Conservation (phyloP, 37 sponge, comb jelly and placozoan species). For the Diacarnus erythraeanus region DNA sequence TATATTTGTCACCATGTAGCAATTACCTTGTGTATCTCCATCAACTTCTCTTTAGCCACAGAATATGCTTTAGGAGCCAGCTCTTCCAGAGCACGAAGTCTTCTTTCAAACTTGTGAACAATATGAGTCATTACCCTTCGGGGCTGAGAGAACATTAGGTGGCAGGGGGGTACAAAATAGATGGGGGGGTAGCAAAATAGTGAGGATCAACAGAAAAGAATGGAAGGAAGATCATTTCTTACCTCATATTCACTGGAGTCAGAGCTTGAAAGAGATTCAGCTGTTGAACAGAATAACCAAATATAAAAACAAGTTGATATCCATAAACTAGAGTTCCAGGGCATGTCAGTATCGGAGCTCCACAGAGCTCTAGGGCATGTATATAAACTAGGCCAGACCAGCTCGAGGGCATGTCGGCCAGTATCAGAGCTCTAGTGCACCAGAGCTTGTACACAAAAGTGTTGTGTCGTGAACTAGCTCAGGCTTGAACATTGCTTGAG, state of each 20-base stretch:
- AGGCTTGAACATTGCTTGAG: too few species aligned
- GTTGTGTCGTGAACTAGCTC: too few species aligned
- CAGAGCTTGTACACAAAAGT: too few species aligned
- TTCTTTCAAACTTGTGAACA: slow-evolving; percentile 47
- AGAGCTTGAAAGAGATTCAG: background rate
- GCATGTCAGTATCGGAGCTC: too few species aligned
- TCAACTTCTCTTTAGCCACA: slow-evolving; percentile 34
- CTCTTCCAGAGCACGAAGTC: slow-evolving; percentile 26
- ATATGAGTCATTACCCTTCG: slow-evolving; percentile 60
- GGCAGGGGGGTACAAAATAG: background rate
- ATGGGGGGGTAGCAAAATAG: background rate
- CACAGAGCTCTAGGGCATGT: too few species aligned
- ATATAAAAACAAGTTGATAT: too few species aligned
- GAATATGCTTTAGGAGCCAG: slow-evolving; percentile 28
- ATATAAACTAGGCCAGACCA: too few species aligned
- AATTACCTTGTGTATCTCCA: slow-evolving; percentile 31
- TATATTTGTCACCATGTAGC: background rate
- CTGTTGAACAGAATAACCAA: background rate
- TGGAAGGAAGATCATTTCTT: background rate
- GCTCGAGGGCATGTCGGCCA: too few species aligned
- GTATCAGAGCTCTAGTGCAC: too few species aligned
- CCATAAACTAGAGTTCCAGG: too few species aligned
- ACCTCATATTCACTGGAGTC: slow-evolving; percentile 8
- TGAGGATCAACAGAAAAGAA: background rate
- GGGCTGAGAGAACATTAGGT: slow-evolving; percentile 7